A percentile compares a stretch with the other conserved stretches of the same genome.
Evolutionary conservation across 2,888 invertebrate genomes (phyloP).

Genomic region (Polydrusus cervinus): DNA sequence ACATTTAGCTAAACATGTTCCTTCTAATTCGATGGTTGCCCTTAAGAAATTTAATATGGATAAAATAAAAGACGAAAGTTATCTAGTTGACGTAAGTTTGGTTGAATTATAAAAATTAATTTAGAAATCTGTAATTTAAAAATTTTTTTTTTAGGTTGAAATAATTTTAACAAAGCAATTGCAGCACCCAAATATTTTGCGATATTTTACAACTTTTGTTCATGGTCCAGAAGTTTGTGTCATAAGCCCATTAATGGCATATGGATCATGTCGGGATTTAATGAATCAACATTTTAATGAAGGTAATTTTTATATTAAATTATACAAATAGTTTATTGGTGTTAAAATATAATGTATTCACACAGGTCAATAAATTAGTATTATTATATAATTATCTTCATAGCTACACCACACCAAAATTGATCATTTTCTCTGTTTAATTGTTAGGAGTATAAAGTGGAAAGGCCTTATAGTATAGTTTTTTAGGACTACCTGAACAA

Average conservation of each 20-base stretch:
- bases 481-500: slow-evolving; percentile 84
- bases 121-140: not conserved
- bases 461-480: not conserved
- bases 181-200: slow-evolving; percentile 85
- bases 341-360: no score
- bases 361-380: no score
- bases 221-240: slow-evolving; percentile 85
- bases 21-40: slow-evolving; percentile 80
- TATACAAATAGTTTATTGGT: not conserved
- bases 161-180: slow-evolving; percentile 84
- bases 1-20: slow-evolving; percentile 80
- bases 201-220: slow-evolving; percentile 85
- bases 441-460: not conserved
- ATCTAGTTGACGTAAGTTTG: slow-evolving; percentile 73
- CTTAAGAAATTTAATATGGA: slow-evolving; percentile 86
- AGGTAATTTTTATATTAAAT: slow-evolving; percentile 60
- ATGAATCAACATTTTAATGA: slow-evolving; percentile 83
- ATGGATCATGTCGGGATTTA: slow-evolving; percentile 88
- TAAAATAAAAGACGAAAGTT: slow-evolving; percentile 77
- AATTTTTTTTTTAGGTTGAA: slow-evolving; percentile 79
- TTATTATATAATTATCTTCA: no score
- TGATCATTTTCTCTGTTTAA: not conserved
- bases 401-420: no score
- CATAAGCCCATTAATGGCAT: slow-evolving; percentile 88
- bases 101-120: not conserved